Percentiles rank a stretch among this genome's conserved stretches.
Conservation (phyloP, 1,140 invertebrate species). For the Adelges cooleyi region DNA sequence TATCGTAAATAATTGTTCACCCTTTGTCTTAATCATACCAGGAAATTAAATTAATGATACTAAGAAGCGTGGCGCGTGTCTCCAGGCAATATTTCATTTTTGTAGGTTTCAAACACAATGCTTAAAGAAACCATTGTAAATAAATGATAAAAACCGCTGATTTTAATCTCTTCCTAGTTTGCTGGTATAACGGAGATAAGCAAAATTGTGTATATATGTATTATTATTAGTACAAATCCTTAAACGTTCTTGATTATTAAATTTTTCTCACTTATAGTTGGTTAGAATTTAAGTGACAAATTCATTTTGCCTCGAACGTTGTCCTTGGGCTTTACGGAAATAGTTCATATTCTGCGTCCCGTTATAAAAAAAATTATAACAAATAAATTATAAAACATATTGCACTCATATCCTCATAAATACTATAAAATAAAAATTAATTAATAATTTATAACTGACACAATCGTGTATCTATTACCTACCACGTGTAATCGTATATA, state of each 20-base stretch:
- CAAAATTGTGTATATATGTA: not conserved
- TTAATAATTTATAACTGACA: too few species aligned
- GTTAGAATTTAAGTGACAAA: slow-evolving; percentile 19
- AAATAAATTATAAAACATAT: not conserved
- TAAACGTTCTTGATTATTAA: not conserved
- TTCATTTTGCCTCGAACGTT: not conserved
- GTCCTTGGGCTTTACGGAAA: slow-evolving; percentile 16
- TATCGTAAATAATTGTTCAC: too few species aligned
- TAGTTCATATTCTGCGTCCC: not conserved
- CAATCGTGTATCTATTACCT: too few species aligned
- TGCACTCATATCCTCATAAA: too few species aligned
- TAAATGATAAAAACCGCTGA: not conserved
- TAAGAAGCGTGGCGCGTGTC: not conserved
- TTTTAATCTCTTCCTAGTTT: slow-evolving; percentile 9
- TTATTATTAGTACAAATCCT: too few species aligned
- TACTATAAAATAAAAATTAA: too few species aligned
- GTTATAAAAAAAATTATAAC: slow-evolving; percentile 20
- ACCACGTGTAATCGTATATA: too few species aligned
- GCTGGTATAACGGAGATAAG: not conserved
- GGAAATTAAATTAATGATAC: not conserved
- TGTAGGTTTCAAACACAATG: slow-evolving; percentile 12
- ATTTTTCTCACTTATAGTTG: not conserved
- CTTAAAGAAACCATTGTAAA: not conserved
- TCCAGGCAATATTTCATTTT: slow-evolving; percentile 5
- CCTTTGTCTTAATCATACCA: slow-evolving; percentile 15